Conservation (phyloP, 2,797 vertebrate species). For the Simalia tracyae region DNA sequence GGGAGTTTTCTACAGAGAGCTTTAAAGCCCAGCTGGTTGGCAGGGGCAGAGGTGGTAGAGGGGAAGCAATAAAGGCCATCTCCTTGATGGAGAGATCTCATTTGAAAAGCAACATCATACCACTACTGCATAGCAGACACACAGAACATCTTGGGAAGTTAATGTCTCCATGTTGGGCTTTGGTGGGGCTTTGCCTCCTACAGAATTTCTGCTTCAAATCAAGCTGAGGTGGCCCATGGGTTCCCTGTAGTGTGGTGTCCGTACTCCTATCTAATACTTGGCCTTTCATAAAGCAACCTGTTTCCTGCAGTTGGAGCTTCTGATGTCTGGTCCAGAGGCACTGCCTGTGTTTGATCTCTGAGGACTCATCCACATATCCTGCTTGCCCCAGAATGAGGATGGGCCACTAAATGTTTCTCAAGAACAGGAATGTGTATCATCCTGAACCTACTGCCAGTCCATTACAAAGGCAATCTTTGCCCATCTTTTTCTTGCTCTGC, state of each 20-base stretch:
- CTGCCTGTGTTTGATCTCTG: not conserved
- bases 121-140: conserved; percentile 32
- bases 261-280: conserved; percentile 52
- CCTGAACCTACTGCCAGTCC: too few species aligned
- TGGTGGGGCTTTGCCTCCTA: conserved; percentile 43
- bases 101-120: conserved; percentile 49
- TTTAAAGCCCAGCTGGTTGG: conserved; percentile 48
- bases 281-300: conserved; percentile 48
- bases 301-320: conserved; percentile 48
- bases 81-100: conserved; percentile 68
- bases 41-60: not conserved
- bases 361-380: not conserved
- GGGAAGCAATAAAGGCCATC: conserved; percentile 45
- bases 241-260: conserved; percentile 43
- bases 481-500: too few species aligned
- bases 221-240: conserved; percentile 37
- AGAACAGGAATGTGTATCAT: too few species aligned
- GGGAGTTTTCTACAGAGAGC: conserved; percentile 38
- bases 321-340: conserved; percentile 33
- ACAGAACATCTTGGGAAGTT: conserved; percentile 59
- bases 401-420: too few species aligned
- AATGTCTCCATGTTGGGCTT: conserved; percentile 59
- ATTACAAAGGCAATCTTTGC: too few species aligned
- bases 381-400: too few species aligned
- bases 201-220: conserved; percentile 58